Conservation (phyloP, 1,140 invertebrate species). For the Halesus radiatus region DNA sequence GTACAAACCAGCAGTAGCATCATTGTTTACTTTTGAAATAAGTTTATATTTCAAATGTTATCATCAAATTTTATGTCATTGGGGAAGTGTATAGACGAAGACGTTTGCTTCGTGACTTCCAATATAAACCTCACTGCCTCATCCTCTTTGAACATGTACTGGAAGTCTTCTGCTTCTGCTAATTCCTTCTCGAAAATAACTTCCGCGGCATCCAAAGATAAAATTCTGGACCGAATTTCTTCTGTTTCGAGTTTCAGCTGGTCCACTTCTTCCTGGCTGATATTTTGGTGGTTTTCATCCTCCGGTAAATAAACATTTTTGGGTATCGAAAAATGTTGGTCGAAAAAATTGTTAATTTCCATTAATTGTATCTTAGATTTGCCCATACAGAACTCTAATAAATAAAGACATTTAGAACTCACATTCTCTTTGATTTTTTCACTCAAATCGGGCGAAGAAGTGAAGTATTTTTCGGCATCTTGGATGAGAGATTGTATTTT, state of each 20-base stretch:
- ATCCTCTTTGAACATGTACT: conserved; percentile 27
- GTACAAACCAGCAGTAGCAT: neutral
- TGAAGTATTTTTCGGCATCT: conserved; percentile 25
- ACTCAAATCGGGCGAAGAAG: conserved; percentile 17
- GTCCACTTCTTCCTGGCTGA: conserved; percentile 35
- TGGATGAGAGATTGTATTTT: conserved; percentile 35
- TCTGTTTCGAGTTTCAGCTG: conserved; percentile 17
- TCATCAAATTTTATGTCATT: neutral
- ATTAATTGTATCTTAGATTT: conserved; percentile 23
- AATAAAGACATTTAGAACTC: conserved; percentile 25
- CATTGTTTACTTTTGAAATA: neutral
- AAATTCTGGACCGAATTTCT: neutral
- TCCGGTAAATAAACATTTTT: conserved; percentile 34
- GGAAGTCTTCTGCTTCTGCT: neutral
- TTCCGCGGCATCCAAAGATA: conserved; percentile 3
- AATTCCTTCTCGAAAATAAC: conserved; percentile 12
- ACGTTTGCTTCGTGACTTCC: neutral
- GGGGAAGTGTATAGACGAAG: neutral
- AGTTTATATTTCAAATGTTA: too few relatives aligned
- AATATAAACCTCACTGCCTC: neutral
- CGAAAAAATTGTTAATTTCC: conserved; percentile 19
- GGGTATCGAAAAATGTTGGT: conserved; percentile 39
- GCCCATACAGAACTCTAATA: conserved; percentile 11
- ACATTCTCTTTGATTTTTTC: conserved; percentile 31
- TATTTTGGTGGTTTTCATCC: conserved; percentile 15